A percentile compares a stretch with the other conserved stretches of the same genome.
Evolutionary conservation across 2,888 invertebrate species (phyloP).

Genomic region (Epirrhoe tristata): DNA sequence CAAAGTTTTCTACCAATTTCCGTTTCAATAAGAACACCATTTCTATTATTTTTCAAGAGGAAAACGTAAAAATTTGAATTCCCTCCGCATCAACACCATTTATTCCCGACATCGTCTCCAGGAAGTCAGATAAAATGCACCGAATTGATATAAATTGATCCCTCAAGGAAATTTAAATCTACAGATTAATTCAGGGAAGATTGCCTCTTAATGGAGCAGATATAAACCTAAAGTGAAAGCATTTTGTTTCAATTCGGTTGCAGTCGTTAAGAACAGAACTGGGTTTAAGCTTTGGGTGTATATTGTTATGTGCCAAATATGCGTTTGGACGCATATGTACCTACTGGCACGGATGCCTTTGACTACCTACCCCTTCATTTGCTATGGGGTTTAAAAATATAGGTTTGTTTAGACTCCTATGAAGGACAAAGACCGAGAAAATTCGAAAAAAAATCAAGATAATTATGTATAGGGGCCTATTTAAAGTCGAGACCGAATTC

Average conservation of each 20-base stretch:
- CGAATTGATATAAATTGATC: slow-evolving; percentile 53
- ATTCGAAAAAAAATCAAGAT: too few species aligned
- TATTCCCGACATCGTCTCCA: slow-evolving; percentile 9
- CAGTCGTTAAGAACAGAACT: slow-evolving; percentile 9
- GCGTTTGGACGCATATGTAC: too few species aligned
- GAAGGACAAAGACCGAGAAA: too few species aligned
- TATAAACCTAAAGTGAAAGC: slow-evolving; percentile 14
- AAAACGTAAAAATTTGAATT: slow-evolving; percentile 21
- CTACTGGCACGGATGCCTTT: too few species aligned
- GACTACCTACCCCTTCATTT: too few species aligned
- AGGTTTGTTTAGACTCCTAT: too few species aligned
- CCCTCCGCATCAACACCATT: slow-evolving; percentile 18
- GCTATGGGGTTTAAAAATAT: too few species aligned
- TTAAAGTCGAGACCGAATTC: too few species aligned
- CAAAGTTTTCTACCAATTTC: neutral
- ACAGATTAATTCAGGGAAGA: slow-evolving; percentile 29
- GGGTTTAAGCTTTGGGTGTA: too few species aligned
- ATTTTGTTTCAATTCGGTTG: slow-evolving; percentile 22
- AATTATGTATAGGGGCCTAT: too few species aligned
- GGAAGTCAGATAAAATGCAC: slow-evolving; percentile 43
- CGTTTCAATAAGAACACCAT: neutral
- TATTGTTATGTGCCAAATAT: too few species aligned
- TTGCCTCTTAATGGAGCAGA: slow-evolving; percentile 18
- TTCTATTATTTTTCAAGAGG: too few species aligned
- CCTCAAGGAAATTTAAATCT: slow-evolving; percentile 40